These are phyloP conservation scores for Eristalis arbustorum DNA, from an alignment of 2,888 invertebrate species.

Conservation along the genomic window DNA sequence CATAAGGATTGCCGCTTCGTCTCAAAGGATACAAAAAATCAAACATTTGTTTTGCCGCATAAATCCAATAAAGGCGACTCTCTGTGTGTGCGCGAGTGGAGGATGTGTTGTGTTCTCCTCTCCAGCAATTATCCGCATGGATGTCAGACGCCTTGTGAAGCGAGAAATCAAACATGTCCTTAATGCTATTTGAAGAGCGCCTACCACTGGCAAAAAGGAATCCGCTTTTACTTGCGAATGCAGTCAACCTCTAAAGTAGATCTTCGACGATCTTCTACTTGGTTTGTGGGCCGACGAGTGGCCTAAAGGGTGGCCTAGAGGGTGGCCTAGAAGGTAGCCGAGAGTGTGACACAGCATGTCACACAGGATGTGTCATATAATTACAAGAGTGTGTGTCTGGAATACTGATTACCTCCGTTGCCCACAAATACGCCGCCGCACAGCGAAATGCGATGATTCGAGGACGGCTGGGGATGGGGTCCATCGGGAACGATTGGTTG, in stretches of 20 bases:
- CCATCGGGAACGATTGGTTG: conserved; percentile 15
- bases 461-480: background rate
- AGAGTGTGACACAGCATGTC: background rate
- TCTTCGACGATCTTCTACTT: background rate
- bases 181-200: conserved; percentile 49
- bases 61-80: conserved; percentile 67
- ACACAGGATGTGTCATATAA: conserved; percentile 30
- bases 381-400: conserved; percentile 42
- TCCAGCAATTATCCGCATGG: conserved; percentile 53
- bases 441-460: too few species aligned
- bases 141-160: conserved; percentile 37
- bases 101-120: background rate
- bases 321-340: too few species aligned
- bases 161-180: conserved; percentile 68
- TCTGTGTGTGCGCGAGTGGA: background rate
- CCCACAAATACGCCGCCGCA: background rate
- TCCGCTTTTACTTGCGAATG: conserved; percentile 39
- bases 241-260: conserved; percentile 46
- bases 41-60: conserved; percentile 69
- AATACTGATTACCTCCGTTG: conserved; percentile 50
- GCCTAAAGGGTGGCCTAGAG: too few species aligned
- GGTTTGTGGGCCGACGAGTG: background rate
- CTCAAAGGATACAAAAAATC: conserved; percentile 49
- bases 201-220: background rate
- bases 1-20: conserved; percentile 22